A percentile compares a stretch with the other conserved stretches of the same genome.
These are phyloP conservation scores for Ascaphus truei DNA, from an alignment of 2,113 vertebrate species.

Conservation along the genomic window DNA sequence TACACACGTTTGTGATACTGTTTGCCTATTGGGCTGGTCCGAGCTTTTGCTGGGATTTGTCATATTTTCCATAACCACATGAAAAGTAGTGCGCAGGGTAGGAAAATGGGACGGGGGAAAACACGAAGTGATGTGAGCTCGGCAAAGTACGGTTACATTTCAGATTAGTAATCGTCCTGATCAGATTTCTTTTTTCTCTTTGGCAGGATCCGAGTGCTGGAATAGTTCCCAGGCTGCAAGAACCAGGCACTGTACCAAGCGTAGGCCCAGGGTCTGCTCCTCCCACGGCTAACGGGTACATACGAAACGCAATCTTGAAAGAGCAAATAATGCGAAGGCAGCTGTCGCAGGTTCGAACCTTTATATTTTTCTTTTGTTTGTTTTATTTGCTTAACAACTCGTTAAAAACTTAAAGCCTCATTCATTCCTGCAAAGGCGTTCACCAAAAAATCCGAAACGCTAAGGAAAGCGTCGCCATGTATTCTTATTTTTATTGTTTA, in stretches of 20 bases:
- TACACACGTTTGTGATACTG: no score
- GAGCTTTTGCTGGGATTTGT: no score
- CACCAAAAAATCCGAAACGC: no score
- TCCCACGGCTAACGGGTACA: constrained; percentile 52
- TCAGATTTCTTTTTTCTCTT: constrained; percentile 38
- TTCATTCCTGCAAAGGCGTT: no score
- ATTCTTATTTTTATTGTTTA: no score
- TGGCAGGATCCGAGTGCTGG: constrained; percentile 63
- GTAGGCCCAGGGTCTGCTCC: constrained; percentile 38
- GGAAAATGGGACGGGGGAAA: constrained; percentile 27
- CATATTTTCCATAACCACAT: no score
- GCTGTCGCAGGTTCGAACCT: constrained; percentile 44
- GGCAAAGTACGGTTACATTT: constrained; percentile 16
- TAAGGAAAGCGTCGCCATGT: no score
- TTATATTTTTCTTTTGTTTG: neutral
- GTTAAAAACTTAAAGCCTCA: no score
- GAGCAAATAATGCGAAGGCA: constrained; percentile 64
- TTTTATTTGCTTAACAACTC: no score
- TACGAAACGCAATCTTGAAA: constrained; percentile 64
- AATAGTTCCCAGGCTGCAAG: constrained; percentile 64
- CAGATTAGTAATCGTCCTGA: constrained; percentile 30
- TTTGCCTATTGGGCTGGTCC: no score
- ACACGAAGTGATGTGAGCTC: constrained; percentile 3
- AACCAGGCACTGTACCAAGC: constrained; percentile 54
- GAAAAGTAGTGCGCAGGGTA: neutral